phyloP scores from a whole-genome alignment of 2,888 invertebrate species.

The Gnatocerus cornutus region DNA sequence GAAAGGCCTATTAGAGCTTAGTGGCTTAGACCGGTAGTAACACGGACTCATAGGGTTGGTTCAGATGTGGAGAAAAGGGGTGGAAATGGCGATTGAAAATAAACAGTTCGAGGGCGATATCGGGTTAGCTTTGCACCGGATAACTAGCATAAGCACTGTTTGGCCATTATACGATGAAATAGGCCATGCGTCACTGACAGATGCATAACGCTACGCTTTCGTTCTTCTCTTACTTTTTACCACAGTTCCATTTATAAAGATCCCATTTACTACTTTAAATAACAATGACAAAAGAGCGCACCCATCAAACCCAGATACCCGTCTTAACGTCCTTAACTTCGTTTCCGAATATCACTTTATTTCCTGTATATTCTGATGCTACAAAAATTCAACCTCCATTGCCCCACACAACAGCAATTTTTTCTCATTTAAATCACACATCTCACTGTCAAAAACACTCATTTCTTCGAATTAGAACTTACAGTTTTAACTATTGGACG shows the following conservation, averaged over 20 bases:
- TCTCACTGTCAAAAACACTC: neutral
- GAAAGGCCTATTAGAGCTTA: slow-evolving; percentile 53
- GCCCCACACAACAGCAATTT: neutral
- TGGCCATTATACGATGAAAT: slow-evolving; percentile 50
- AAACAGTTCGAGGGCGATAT: slow-evolving; percentile 44
- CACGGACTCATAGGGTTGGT: slow-evolving; percentile 39
- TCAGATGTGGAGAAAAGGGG: slow-evolving; percentile 42
- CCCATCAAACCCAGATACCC: slow-evolving; percentile 39
- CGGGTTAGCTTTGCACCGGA: slow-evolving; percentile 48
- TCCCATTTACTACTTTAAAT: slow-evolving; percentile 46
- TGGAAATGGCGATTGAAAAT: slow-evolving; percentile 51
- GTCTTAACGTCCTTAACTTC: slow-evolving; percentile 32
- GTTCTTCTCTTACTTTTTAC: slow-evolving; percentile 44
- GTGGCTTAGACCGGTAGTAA: slow-evolving; percentile 51
- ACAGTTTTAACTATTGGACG: neutral
- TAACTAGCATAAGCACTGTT: slow-evolving; percentile 51
- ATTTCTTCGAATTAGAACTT: too few relatives aligned
- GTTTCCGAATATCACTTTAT: slow-evolving; percentile 37
- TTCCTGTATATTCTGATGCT: neutral
- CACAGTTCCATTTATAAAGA: slow-evolving; percentile 46
- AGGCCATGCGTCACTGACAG: slow-evolving; percentile 53
- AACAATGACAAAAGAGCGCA: slow-evolving; percentile 44
- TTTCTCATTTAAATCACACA: slow-evolving; percentile 7
- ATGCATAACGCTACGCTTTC: slow-evolving; percentile 45
- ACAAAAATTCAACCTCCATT: slow-evolving; percentile 6